Percentiles rank a stretch among this genome's conserved stretches.
phyloP scores from a whole-genome alignment of 2,888 invertebrate genomes.

The Monoplex corrugatus region DNA sequence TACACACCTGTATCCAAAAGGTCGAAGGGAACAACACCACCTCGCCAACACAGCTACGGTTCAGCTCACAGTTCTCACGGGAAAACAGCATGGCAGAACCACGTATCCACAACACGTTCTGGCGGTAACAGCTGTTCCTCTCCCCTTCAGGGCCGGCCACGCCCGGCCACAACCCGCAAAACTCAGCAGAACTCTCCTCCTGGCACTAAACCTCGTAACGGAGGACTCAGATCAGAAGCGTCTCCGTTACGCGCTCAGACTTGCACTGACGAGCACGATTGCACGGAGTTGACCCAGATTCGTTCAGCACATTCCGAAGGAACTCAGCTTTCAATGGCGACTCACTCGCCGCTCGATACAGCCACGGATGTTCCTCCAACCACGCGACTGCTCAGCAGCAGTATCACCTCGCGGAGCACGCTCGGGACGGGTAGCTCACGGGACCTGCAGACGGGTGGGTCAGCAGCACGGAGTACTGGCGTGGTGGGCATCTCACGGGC shows the following conservation, averaged over 20 bases:
- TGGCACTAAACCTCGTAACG: background rate
- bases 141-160: background rate
- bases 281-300: background rate
- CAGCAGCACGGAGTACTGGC: background rate
- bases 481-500: conserved; percentile 79
- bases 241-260: background rate
- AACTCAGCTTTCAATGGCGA: too few relatives aligned
- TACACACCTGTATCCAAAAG: background rate
- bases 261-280: background rate
- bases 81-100: background rate
- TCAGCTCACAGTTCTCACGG: background rate
- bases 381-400: background rate
- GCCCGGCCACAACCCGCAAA: background rate
- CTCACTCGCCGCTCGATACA: too few relatives aligned
- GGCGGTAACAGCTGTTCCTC: background rate
- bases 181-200: background rate
- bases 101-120: background rate
- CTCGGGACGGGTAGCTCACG: background rate
- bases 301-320: background rate
- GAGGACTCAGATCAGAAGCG: background rate
- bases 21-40: background rate
- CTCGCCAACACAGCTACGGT: background rate
- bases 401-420: background rate
- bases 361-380: background rate
- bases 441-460: background rate